phyloP scores from a whole-genome alignment of 92 coral and sea anemone genomes.

The Palythoa grandiflora region DNA sequence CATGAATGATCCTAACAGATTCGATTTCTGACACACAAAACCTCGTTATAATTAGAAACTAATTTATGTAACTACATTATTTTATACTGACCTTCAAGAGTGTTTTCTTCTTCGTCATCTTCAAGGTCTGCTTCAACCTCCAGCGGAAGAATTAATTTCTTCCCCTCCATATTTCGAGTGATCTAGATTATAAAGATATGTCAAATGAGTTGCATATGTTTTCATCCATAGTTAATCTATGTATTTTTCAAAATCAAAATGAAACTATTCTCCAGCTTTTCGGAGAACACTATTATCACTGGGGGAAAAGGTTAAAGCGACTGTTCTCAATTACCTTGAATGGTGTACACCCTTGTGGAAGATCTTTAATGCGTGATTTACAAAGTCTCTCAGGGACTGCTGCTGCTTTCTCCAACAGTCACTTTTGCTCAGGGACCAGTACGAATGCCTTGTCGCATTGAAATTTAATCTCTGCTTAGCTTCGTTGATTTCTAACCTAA shows the following conservation, averaged over 20 bases:
- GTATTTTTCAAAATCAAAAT: background rate
- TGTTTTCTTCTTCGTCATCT: conserved; percentile 2
- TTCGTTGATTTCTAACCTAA: conserved; percentile 13
- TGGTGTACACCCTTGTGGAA: conserved; percentile 8
- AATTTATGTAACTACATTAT: background rate
- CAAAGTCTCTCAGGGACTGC: conserved; percentile 10
- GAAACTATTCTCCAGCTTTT: background rate
- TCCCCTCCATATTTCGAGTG: background rate
- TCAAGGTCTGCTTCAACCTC: conserved; percentile 11
- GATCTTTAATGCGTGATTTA: background rate
- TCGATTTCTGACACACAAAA: background rate
- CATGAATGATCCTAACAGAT: background rate
- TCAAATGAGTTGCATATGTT: background rate
- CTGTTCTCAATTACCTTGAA: conserved; percentile 10
- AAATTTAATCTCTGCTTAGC: background rate
- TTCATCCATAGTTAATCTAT: background rate
- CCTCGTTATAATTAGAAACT: background rate
- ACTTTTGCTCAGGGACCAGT: conserved; percentile 8
- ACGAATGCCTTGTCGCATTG: conserved; percentile 26
- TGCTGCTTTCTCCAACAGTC: conserved; percentile 6
- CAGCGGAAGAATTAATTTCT: background rate
- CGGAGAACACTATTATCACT: background rate
- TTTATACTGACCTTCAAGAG: conserved; percentile 3
- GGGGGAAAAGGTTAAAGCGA: conserved; percentile 14
- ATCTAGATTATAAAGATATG: background rate